Evolutionary conservation across 2,797 vertebrate genomes (phyloP).

Genomic region (Eremophila alpestris): DNA sequence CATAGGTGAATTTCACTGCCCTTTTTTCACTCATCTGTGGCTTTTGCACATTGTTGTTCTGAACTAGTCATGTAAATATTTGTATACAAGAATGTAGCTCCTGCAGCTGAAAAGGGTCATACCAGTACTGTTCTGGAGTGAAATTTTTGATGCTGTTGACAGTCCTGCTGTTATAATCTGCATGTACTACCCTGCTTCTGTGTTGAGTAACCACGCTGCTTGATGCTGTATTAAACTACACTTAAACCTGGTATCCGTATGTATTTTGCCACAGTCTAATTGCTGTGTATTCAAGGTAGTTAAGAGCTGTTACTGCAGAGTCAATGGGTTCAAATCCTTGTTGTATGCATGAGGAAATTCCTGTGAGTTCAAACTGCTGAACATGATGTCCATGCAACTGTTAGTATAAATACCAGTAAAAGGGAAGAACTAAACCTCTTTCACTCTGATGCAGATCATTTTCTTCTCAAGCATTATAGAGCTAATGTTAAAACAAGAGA

Average conservation of each 20-base stretch:
- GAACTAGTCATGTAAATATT: neutral
- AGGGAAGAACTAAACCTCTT: neutral
- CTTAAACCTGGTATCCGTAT: neutral
- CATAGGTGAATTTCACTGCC: neutral
- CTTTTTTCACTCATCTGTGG: too few relatives aligned
- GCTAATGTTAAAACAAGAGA: neutral
- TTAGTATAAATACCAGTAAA: neutral
- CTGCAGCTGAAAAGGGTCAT: neutral
- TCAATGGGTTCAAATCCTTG: neutral
- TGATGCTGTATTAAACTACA: neutral
- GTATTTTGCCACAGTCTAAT: neutral
- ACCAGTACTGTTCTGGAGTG: neutral
- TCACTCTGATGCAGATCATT: neutral
- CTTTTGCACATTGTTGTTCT: neutral
- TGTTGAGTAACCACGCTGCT: neutral
- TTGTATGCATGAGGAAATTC: neutral
- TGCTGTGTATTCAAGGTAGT: neutral
- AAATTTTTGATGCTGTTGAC: neutral
- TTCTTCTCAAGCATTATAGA: neutral
- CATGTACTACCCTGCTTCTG: neutral
- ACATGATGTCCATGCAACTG: neutral
- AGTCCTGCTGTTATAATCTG: neutral
- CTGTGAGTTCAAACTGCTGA: neutral
- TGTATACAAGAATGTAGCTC: neutral
- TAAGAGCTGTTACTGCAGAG: neutral